Percentiles rank a stretch among this genome's conserved stretches.
Conservation (phyloP, 2,113 vertebrate species). For the Vulpes ferrilata region DNA sequence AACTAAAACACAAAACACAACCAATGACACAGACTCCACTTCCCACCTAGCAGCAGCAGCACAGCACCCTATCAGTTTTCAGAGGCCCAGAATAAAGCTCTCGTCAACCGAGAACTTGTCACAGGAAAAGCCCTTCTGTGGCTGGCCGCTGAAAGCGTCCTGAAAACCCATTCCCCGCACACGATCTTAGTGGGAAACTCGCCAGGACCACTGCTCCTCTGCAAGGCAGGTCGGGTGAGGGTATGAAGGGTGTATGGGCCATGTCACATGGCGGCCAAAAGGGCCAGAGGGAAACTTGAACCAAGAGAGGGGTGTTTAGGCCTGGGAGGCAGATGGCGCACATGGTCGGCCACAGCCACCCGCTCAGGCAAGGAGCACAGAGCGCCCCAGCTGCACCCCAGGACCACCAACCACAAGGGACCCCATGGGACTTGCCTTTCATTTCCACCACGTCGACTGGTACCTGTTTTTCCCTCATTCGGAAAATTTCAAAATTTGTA, state of each 20-base stretch:
- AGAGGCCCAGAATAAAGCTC: no score
- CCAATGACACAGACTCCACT: fast-evolving
- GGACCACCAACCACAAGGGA: fast-evolving
- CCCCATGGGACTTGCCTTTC: slow-evolving; percentile 91
- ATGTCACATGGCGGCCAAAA: not conserved
- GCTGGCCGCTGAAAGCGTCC: fast-evolving
- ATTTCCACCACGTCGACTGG: slow-evolving; percentile 99
- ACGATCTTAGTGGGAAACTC: fast-evolving
- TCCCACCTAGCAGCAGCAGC: not conserved
- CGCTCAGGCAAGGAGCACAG: fast-evolving
- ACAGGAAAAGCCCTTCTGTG: not conserved
- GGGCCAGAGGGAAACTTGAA: not conserved
- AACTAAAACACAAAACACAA: not conserved
- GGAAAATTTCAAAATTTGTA: slow-evolving; percentile 99
- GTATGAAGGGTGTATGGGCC: fast-evolving
- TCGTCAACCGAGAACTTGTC: fast-evolving
- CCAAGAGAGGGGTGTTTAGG: no score
- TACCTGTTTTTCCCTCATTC: slow-evolving; percentile 99
- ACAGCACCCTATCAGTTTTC: fast-evolving
- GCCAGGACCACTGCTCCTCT: fast-evolving
- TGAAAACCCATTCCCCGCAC: no score
- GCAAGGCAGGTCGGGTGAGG: not conserved
- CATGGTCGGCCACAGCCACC: not conserved
- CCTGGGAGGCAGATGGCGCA: not conserved
- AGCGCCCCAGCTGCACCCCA: fast-evolving